Percentiles rank a stretch among this genome's conserved stretches.
phyloP scores from a whole-genome alignment of 2,888 invertebrate species.

The Polymixis lichenea region DNA sequence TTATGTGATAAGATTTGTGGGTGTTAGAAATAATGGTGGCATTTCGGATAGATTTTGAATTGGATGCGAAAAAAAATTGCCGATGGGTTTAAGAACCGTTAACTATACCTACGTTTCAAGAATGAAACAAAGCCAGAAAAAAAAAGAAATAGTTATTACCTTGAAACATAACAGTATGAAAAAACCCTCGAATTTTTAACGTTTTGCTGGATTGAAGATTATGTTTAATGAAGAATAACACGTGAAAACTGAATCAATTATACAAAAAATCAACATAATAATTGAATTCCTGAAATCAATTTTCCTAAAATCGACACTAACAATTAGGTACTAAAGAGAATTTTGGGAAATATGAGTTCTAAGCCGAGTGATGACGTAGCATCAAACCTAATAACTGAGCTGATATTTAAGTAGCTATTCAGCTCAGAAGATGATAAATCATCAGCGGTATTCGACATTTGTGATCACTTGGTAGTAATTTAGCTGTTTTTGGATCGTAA shows the following conservation, averaged over 20 bases:
- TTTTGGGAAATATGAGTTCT: background rate
- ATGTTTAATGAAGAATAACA: background rate
- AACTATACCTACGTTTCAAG: background rate
- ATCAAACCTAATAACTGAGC: background rate
- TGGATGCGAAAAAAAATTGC: background rate
- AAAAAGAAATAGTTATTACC: background rate
- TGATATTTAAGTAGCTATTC: background rate
- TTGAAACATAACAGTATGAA: background rate
- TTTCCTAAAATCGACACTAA: background rate
- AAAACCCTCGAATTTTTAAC: background rate
- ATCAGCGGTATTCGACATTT: constrained; percentile 22
- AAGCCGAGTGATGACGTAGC: background rate
- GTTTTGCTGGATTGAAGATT: background rate
- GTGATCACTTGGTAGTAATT: background rate
- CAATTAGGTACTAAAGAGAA: background rate
- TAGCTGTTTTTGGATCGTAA: constrained; percentile 34
- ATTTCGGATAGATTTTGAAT: background rate
- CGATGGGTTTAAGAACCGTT: no score
- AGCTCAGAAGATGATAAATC: constrained; percentile 32
- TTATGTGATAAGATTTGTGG: background rate
- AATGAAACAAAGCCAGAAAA: background rate
- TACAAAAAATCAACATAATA: background rate
- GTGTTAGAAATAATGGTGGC: background rate
- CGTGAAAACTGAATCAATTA: background rate
- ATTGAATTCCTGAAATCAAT: background rate